Conservation (phyloP, 2,888 invertebrate genomes). For the Pseudolycoriella hygida region DNA sequence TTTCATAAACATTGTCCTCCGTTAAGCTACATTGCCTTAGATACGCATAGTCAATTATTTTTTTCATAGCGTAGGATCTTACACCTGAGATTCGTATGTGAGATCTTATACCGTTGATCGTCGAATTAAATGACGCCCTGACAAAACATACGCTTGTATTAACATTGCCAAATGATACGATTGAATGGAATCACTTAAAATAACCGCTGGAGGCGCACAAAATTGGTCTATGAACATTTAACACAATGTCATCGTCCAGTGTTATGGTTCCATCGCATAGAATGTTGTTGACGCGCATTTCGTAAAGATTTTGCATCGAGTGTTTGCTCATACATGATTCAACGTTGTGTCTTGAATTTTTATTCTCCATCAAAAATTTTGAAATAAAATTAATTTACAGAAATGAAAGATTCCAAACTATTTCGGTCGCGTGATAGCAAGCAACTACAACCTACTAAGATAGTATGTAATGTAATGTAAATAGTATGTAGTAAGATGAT, state of each 20-base stretch:
- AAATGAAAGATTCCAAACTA: too few relatives aligned
- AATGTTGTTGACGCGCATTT: constrained; percentile 63
- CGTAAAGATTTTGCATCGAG: constrained; percentile 69
- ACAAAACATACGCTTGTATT: too few relatives aligned
- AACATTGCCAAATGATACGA: too few relatives aligned
- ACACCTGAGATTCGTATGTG: constrained; percentile 61
- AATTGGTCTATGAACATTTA: constrained; percentile 73
- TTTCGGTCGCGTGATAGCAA: too few relatives aligned
- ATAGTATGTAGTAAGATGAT: too few relatives aligned
- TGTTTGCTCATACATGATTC: constrained; percentile 54
- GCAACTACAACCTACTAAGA: too few relatives aligned
- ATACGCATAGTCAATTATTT: constrained; percentile 73
- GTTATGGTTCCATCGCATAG: constrained; percentile 75
- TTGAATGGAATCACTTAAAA: too few relatives aligned
- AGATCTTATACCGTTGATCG: constrained; percentile 47
- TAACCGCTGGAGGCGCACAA: constrained; percentile 80
- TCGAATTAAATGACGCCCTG: constrained; percentile 70
- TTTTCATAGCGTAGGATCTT: constrained; percentile 54
- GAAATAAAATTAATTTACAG: background rate
- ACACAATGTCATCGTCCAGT: constrained; percentile 62
- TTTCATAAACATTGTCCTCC: constrained; percentile 59
- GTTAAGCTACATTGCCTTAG: constrained; percentile 57
- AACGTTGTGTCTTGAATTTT: constrained; percentile 14
- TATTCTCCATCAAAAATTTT: constrained; percentile 7
- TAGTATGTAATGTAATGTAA: too few relatives aligned